A percentile compares a stretch with the other conserved stretches of the same genome.
Evolutionary conservation across 2,797 vertebrate genomes (phyloP).

Genomic region (Aphelocoma californica): DNA sequence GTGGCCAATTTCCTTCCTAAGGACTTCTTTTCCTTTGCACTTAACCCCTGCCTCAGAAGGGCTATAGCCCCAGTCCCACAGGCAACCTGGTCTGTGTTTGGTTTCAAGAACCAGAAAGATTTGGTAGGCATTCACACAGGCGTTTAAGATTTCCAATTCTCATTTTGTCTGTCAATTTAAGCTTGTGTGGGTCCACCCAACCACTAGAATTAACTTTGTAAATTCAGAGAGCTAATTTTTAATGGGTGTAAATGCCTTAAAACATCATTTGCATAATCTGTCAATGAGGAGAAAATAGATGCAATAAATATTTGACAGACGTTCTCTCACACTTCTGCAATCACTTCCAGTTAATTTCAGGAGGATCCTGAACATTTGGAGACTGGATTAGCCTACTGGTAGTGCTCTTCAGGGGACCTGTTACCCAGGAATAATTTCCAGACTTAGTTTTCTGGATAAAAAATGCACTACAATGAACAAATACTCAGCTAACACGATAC

Average conservation of each 20-base stretch:
- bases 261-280: not conserved
- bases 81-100: not conserved
- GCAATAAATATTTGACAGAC: not conserved
- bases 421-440: not conserved
- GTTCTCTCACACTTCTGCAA: not conserved
- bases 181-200: not conserved
- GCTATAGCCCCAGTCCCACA: fast-evolving
- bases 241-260: not conserved
- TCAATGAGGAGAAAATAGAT: not conserved
- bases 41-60: not conserved
- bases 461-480: not conserved
- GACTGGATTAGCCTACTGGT: not conserved
- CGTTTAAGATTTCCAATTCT: not conserved
- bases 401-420: not conserved
- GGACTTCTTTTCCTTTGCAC: not conserved
- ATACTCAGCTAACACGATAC: not conserved
- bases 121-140: not conserved
- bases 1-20: not conserved
- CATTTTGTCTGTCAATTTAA: not conserved
- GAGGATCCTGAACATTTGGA: not conserved
- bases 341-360: not conserved
- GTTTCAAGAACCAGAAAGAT: not conserved
- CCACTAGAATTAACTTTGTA: not conserved
- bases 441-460: not conserved
- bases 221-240: not conserved